Base-by-base conservation (phyloP, 2,888 invertebrate species). In the Drymonia ruficornis region DNA sequence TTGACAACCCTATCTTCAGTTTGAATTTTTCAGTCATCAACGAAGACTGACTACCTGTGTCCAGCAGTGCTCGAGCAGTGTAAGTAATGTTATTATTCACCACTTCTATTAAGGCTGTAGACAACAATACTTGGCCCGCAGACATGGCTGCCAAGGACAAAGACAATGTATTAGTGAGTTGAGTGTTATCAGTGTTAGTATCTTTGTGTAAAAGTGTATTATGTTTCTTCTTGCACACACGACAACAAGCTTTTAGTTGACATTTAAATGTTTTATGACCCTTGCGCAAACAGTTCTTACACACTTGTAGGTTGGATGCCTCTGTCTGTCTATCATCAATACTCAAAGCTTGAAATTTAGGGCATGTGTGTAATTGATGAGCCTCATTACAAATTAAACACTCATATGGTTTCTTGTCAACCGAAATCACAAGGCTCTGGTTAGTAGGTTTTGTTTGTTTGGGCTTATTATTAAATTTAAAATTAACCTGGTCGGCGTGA, bases 11-110 rank as follows among this genome's bases (percentile, higher is more conserved):
- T 36, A 51, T 42, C 12, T 36, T 51, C 2, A 4, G 42, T 52
- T 47, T 52, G 18, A 52, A 15, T 6, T 29, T 52, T 29, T 52
- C 52, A 5, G 52, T 38, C 6, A 52, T 2, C 13, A 52, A 52
- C 15, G 52, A 52, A 1, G 46, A 52, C 13, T 52, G 52, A 16
- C 46, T 52, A 4, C 52, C 52, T 28, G 52, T 46, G 28, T 55
- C 48, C 12, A 55, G n/a, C 29, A 51, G 45, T 13, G 45, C 45
- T 6, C 11, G 45, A 13, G 28, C 12, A 7, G 28, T n/a, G 11
- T 45, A 12, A 23, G 28, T 23, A 12, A 11, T 28, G 28, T 2
- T n/a, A 13, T 45, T 16, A 28, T 45, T 45, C 13, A 23, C 6
- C 28, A 45, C 28, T 11, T 45, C 16, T 45, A 45, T 13, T 11